Evolutionary conservation across 1,140 invertebrate species (phyloP).

Genomic region (Lysiphlebus fabarum): DNA sequence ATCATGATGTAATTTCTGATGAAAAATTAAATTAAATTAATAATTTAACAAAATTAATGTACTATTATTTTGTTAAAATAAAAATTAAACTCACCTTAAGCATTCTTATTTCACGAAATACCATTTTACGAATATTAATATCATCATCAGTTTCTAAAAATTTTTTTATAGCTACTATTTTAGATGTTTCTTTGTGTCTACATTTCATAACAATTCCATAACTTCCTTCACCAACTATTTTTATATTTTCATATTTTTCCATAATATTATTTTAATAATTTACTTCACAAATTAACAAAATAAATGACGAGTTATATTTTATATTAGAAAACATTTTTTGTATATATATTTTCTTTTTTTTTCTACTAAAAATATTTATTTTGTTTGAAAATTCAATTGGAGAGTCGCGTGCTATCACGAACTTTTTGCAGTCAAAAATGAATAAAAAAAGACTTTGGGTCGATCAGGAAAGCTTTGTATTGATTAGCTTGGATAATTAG

Average conservation of each 20-base stretch:
- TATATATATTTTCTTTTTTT: too few relatives aligned
- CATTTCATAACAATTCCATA: constrained; percentile 87
- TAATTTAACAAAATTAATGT: neutral
- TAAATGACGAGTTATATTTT: too few relatives aligned
- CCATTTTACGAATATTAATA: constrained; percentile 78
- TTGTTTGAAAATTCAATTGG: too few relatives aligned
- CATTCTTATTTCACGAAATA: constrained; percentile 80
- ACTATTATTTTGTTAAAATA: constrained; percentile 4
- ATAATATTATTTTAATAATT: constrained; percentile 39
- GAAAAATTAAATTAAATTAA: constrained; percentile 22
- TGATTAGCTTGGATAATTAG: too few relatives aligned
- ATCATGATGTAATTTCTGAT: constrained; percentile 80
- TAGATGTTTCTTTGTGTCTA: constrained; percentile 73
- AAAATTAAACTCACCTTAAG: constrained; percentile 64
- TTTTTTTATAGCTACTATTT: constrained; percentile 85
- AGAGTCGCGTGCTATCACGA: too few relatives aligned
- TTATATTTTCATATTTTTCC: constrained; percentile 68
- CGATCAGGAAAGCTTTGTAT: too few relatives aligned
- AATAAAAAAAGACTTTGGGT: too few relatives aligned
- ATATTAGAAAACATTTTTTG: too few relatives aligned
- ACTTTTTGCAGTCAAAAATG: too few relatives aligned
- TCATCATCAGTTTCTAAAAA: constrained; percentile 86
- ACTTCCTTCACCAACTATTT: constrained; percentile 77
- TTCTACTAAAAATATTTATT: too few relatives aligned
- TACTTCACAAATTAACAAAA: too few relatives aligned